Conservation (phyloP, 2,797 vertebrate genomes). For the Arremon brunneinucha region DNA sequence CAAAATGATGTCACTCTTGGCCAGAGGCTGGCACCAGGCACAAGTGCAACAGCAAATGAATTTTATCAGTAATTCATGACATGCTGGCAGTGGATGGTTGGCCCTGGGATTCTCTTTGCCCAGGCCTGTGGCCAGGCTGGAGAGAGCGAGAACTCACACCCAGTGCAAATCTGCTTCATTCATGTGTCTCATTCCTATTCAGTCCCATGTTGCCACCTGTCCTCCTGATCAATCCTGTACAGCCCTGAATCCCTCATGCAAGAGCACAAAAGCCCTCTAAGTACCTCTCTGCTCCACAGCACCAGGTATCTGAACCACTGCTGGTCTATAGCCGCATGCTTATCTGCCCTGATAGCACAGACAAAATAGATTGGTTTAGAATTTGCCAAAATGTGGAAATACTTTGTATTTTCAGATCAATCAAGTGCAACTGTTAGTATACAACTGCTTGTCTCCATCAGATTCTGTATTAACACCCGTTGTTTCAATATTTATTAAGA, state of each 20-base stretch:
- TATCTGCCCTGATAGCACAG: background rate
- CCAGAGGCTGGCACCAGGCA: background rate
- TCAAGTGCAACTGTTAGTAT: background rate
- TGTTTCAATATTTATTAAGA: background rate
- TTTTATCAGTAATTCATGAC: conserved; percentile 17
- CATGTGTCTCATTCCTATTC: background rate
- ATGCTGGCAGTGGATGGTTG: background rate
- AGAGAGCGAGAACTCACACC: background rate
- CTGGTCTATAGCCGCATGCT: background rate
- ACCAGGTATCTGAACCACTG: background rate
- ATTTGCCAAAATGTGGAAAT: background rate
- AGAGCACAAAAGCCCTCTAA: background rate
- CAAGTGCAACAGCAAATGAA: background rate
- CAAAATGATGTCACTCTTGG: conserved; percentile 42
- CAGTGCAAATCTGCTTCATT: background rate
- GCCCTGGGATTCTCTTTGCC: background rate
- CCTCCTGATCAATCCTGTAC: background rate
- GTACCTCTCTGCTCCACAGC: background rate
- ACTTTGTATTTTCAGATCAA: background rate
- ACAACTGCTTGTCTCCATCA: background rate
- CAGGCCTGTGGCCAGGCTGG: background rate
- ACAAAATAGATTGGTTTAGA: background rate
- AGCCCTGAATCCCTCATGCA: background rate
- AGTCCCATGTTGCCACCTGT: background rate
- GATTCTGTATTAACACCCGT: background rate